Conservation (phyloP, 2,113 vertebrate genomes). For the Forbesichthys agassizii region DNA sequence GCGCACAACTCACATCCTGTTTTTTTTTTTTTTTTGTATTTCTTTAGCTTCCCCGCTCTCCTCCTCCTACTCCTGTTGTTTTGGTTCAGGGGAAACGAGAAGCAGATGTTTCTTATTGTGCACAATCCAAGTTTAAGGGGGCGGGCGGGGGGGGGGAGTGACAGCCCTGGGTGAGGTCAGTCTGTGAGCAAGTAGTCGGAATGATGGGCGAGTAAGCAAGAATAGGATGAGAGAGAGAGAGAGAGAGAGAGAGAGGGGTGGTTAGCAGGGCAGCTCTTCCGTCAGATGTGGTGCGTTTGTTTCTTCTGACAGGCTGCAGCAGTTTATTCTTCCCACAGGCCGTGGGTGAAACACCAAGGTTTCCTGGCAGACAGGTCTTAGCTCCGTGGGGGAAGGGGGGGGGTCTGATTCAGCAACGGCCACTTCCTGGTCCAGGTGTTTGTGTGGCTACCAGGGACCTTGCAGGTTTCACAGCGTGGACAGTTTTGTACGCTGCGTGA, state of each 20-base stretch:
- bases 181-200: not conserved
- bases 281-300: constrained; percentile 43
- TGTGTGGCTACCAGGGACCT: not conserved
- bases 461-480: constrained; percentile 13
- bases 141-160: constrained; percentile 2
- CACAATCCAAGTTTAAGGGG: constrained; percentile 50
- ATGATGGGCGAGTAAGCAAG: constrained; percentile 6
- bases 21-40: constrained; percentile 28
- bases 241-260: constrained; percentile 42
- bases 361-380: constrained; percentile 45
- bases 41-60: constrained; percentile 8
- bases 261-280: constrained; percentile 3
- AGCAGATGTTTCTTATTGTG: constrained; percentile 81
- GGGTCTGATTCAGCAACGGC: constrained; percentile 70
- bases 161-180: constrained; percentile 32
- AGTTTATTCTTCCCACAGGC: constrained; percentile 29
- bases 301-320: constrained; percentile 30
- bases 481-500: constrained; percentile 15
- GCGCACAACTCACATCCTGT: constrained; percentile 27
- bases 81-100: constrained; percentile 76
- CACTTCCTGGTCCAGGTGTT: constrained; percentile 61
- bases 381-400: constrained; percentile 27
- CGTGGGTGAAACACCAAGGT: constrained; percentile 21
- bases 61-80: constrained; percentile 64
- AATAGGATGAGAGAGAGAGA: not conserved